Evolutionary conservation across 1,140 invertebrate species (phyloP), one percentile per base, ranked within the genome.

Genomic region (Dreissena rostriformis): DNA sequence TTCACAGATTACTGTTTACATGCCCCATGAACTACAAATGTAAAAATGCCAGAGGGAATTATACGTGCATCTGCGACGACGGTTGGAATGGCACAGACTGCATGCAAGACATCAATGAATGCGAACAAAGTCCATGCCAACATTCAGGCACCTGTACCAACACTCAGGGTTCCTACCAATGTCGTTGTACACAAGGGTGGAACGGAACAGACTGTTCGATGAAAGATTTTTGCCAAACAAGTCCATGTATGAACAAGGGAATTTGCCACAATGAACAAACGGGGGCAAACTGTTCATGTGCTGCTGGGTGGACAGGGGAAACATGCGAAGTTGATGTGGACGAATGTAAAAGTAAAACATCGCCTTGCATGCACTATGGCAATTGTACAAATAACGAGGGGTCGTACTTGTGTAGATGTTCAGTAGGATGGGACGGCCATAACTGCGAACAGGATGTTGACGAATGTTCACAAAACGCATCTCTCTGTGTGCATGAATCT

Each of bases 191-290:
- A 1, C 28, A 26, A 11, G 84, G 71, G 5, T 86, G 73, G 71
- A 14, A n/a, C 15, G 84, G 77, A 17, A 15, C 39, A 14, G 51
- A 63, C 24, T 86, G 84, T 61, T 24, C 73, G 24, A 6, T 14
- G 17, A 8, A 71, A 15, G 14, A 39, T 5, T 72, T 78, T 70
- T 86, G 85, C 75, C 68, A 39, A 22, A 55, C 17, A n/a, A 68
- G 26, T 11, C 85, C 85, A 24, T 86, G 85, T 67, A 29, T 29
- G 29, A 87, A 87, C 76, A 80, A 84, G 0, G 86, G 66, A 15
- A 71, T 66, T 10, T 84, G 82, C 55, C 39, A 63, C 2, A 78
- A 84, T 72, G 68, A 57, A 6, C 70, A 72, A 17, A 74, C 73
- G 6, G 63, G 63, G n/a, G 71, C 61, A 24, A 76, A 76, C 19